phyloP scores from a whole-genome alignment of 2,888 invertebrate species.

The Calameuta filiformis region DNA sequence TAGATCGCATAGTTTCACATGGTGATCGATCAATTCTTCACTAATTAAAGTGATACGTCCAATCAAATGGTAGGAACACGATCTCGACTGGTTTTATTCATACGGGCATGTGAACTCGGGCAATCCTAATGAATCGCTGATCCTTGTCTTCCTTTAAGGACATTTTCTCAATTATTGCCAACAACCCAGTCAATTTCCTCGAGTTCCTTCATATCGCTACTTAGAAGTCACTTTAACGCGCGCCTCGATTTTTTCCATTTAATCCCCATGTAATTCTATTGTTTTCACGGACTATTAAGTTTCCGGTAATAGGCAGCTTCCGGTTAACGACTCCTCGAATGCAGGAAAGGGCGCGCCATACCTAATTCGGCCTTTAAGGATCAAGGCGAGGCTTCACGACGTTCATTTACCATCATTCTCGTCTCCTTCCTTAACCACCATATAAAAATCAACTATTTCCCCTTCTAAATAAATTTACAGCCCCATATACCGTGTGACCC shows the following conservation, averaged over 20 bases:
- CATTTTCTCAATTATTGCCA: neutral
- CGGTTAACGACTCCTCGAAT: conserved; percentile 59
- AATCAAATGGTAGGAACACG: neutral
- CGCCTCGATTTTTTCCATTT: conserved; percentile 50
- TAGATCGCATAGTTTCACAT: neutral
- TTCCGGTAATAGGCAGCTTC: conserved; percentile 62
- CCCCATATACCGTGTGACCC: neutral
- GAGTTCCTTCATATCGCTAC: conserved; percentile 10
- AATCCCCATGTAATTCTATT: conserved; percentile 65
- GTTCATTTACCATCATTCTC: neutral
- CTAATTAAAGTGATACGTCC: neutral
- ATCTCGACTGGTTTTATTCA: neutral
- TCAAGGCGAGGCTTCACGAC: conserved; percentile 58
- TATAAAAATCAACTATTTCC: neutral
- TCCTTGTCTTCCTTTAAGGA: neutral
- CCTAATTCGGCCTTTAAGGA: conserved; percentile 62
- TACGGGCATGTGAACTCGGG: neutral
- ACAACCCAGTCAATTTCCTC: conserved; percentile 37
- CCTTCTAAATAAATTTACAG: neutral
- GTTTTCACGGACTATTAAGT: conserved; percentile 67
- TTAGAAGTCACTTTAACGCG: neutral
- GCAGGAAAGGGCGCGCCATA: conserved; percentile 65
- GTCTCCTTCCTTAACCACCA: neutral
- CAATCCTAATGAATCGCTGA: neutral
- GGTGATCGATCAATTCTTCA: neutral